These are phyloP conservation scores for Drosophila affinis DNA, from an alignment of 2,888 invertebrate species.

Conservation along the genomic window DNA sequence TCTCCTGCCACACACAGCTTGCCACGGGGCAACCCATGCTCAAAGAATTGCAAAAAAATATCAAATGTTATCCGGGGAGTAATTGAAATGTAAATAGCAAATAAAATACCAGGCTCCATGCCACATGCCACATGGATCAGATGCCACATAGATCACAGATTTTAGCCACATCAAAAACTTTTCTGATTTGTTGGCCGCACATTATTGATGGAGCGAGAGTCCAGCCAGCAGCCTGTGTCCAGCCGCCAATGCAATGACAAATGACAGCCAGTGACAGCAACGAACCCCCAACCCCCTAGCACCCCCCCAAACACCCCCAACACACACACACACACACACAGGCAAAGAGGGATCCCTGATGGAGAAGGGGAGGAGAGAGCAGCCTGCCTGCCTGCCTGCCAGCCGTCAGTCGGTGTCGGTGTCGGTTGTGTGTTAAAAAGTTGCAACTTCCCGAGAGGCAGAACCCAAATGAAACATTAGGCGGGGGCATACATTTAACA, in stretches of 20 bases:
- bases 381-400: too few relatives aligned
- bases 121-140: not conserved
- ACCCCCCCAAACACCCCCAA: too few relatives aligned
- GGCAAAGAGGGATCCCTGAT: not conserved
- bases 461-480: slow-evolving; percentile 49
- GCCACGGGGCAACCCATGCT: not conserved
- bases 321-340: not conserved
- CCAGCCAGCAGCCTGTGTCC: slow-evolving; percentile 17
- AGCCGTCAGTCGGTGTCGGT: slow-evolving; percentile 35
- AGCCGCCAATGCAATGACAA: slow-evolving; percentile 45
- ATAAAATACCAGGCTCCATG: slow-evolving; percentile 43
- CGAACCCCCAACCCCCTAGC: too few relatives aligned
- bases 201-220: slow-evolving; percentile 46
- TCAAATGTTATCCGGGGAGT: slow-evolving; percentile 40
- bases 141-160: slow-evolving; percentile 31
- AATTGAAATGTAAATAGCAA: slow-evolving; percentile 73
- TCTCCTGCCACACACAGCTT: not conserved
- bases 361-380: not conserved
- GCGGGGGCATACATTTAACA: slow-evolving; percentile 62
- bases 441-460: slow-evolving; percentile 11
- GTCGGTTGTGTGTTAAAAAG: slow-evolving; percentile 35
- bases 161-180: slow-evolving; percentile 32
- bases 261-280: slow-evolving; percentile 27
- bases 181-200: slow-evolving; percentile 39
- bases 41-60: slow-evolving; percentile 27